phyloP scores from a whole-genome alignment of 2,113 vertebrate genomes.

The Chionodraco myersi region DNA sequence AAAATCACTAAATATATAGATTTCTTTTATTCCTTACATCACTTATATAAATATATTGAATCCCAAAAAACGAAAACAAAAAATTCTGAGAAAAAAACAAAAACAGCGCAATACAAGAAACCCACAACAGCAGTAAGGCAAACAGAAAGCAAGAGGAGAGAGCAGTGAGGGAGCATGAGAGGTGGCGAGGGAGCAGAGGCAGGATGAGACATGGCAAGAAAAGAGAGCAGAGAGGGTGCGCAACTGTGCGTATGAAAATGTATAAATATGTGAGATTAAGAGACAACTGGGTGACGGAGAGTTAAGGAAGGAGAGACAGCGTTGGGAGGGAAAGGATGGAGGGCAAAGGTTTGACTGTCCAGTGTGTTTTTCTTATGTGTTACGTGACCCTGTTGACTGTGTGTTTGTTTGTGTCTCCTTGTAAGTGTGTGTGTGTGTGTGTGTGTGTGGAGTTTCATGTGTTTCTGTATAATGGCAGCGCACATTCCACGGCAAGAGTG shows the following conservation, averaged over 20 bases:
- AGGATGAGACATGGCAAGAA: conserved; percentile 55
- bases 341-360: conserved; percentile 76
- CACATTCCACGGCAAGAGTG: conserved; percentile 77
- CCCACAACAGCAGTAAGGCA: conserved; percentile 88
- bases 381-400: conserved; percentile 80
- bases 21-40: conserved; percentile 89
- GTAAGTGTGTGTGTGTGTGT: conserved; percentile 6
- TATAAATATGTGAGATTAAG: conserved; percentile 74
- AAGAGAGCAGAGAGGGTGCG: conserved; percentile 53
- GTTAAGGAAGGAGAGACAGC: conserved; percentile 58
- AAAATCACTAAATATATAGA: conserved; percentile 88
- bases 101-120: conserved; percentile 84
- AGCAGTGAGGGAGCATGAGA: conserved; percentile 61
- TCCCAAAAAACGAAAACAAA: conserved; percentile 70
- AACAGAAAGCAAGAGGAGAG: conserved; percentile 82
- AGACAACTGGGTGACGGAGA: conserved; percentile 51
- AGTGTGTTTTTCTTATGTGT: conserved; percentile 81
- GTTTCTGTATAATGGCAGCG: conserved; percentile 61
- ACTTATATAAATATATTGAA: conserved; percentile 90
- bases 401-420: conserved; percentile 12
- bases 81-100: conserved; percentile 64
- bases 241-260: conserved; percentile 74
- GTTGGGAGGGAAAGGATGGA: conserved; percentile 43
- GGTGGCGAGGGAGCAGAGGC: conserved; percentile 48
- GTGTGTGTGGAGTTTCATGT: conserved; percentile 27